These are phyloP conservation scores for Oopsacas minuta DNA, from an alignment of 37 sponge, comb jelly and placozoan genomes.

Conservation along the genomic window DNA sequence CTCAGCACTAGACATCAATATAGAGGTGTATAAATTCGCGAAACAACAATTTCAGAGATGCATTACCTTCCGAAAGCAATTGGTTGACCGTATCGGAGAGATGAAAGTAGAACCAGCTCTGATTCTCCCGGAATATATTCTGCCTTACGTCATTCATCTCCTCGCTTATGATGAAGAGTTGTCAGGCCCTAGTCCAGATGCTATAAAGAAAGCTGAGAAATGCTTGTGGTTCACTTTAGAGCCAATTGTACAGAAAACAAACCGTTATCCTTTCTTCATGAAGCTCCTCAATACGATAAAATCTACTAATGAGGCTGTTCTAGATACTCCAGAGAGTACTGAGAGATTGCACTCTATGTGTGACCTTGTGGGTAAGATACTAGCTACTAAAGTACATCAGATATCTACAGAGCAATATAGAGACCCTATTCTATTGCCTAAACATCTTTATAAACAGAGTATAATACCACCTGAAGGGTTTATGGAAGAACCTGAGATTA, in stretches of 20 bases:
- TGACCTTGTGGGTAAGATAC: background rate
- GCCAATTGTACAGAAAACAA: constrained; percentile 3
- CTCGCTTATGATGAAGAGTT: constrained; percentile 1
- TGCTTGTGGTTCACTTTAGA: background rate
- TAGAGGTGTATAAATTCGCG: background rate
- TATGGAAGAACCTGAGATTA: background rate
- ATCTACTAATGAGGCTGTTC: background rate
- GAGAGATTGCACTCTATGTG: background rate
- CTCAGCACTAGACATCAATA: background rate
- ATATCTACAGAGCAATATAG: background rate
- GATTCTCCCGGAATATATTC: background rate
- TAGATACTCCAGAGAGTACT: background rate
- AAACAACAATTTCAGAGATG: constrained; percentile 13
- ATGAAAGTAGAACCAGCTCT: background rate
- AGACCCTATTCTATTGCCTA: background rate
- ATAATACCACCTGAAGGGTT: background rate
- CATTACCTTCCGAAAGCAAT: background rate
- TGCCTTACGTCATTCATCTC: background rate
- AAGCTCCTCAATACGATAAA: constrained; percentile 2
- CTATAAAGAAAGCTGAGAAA: background rate
- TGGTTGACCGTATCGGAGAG: background rate
- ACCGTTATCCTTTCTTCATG: background rate
- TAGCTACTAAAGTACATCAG: background rate
- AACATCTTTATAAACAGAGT: background rate
- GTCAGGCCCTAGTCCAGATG: background rate